These are phyloP conservation scores for Himantopus leucocephalus DNA, from an alignment of 2,113 vertebrate species.

Conservation along the genomic window DNA sequence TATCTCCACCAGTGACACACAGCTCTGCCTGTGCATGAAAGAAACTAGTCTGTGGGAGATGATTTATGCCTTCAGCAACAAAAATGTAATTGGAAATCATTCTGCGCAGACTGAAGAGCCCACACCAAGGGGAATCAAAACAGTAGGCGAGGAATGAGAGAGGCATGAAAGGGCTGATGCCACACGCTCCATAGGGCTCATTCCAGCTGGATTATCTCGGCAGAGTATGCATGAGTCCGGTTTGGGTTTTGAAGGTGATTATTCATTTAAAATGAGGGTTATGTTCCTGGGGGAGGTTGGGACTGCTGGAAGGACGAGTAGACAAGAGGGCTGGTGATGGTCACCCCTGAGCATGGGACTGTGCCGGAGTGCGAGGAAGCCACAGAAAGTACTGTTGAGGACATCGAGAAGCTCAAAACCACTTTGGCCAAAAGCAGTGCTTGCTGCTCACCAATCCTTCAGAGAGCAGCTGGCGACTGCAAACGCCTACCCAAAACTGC, in stretches of 20 bases:
- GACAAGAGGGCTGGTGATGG: background rate
- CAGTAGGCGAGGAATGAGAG: background rate
- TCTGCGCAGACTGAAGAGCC: background rate
- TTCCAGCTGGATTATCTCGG: background rate
- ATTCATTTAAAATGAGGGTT: background rate
- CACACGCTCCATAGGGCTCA: accelerated
- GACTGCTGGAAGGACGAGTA: background rate
- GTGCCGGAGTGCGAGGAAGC: background rate
- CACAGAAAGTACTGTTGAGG: background rate
- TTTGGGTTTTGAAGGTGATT: background rate
- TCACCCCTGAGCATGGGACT: background rate
- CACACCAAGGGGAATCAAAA: background rate
- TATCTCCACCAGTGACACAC: background rate
- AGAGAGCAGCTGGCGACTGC: background rate
- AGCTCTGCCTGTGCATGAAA: background rate
- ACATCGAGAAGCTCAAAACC: background rate
- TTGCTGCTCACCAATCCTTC: background rate
- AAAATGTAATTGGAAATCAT: constrained; percentile 16
- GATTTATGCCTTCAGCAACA: constrained; percentile 7
- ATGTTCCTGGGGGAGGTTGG: accelerated
- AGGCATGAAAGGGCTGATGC: background rate
- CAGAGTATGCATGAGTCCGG: background rate
- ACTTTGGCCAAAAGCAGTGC: background rate
- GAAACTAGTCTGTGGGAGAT: background rate
- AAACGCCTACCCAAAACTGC: background rate